These are phyloP conservation scores for Agelaius tricolor DNA, from an alignment of 2,113 vertebrate genomes.

Conservation along the genomic window DNA sequence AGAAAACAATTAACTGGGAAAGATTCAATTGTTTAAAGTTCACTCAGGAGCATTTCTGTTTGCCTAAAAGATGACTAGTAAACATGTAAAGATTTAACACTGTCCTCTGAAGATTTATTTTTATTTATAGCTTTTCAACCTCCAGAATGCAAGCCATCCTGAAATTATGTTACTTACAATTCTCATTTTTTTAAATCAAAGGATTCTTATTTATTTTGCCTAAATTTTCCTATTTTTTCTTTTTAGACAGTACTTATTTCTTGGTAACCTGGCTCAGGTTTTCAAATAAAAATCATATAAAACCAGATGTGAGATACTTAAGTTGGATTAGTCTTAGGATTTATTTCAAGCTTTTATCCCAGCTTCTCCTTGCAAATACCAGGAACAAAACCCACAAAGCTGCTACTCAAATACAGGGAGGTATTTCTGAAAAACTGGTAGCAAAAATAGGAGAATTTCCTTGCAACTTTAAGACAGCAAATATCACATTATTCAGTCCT, in stretches of 20 bases:
- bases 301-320: not conserved
- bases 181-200: not conserved
- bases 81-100: not conserved
- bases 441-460: not conserved
- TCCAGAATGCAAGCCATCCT: not conserved
- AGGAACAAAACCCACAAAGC: not conserved
- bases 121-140: not conserved
- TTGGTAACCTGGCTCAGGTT: not conserved
- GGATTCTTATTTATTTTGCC: not conserved
- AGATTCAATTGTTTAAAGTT: not conserved
- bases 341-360: not conserved
- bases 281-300: constrained; percentile 8
- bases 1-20: not conserved
- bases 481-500: not conserved
- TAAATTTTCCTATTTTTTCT: not conserved
- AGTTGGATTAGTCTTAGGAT: not conserved
- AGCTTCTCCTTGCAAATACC: not conserved
- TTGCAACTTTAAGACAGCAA: not conserved
- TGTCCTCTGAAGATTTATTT: not conserved
- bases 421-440: not conserved
- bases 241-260: not conserved
- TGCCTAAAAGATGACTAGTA: not conserved
- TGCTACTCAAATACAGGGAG: not conserved
- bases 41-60: not conserved
- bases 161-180: not conserved